These are phyloP conservation scores for Diachasma alloeum DNA, from an alignment of 1,140 invertebrate species.

Conservation along the genomic window DNA sequence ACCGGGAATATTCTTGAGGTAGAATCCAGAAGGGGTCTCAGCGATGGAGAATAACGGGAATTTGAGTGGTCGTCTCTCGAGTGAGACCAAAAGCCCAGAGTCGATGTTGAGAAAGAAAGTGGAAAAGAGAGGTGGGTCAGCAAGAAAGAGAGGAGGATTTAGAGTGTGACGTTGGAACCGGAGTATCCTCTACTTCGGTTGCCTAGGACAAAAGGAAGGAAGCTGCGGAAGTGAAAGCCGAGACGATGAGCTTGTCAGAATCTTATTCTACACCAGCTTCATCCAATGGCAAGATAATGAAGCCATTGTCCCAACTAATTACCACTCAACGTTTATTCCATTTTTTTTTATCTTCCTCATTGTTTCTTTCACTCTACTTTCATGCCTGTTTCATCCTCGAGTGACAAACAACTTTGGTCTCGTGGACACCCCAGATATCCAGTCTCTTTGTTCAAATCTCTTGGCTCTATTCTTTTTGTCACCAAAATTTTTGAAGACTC, in stretches of 20 bases:
- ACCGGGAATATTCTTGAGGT: neutral
- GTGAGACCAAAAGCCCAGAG: neutral
- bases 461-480: neutral
- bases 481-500: neutral
- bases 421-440: neutral
- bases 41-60: neutral
- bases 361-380: neutral
- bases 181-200: neutral
- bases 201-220: neutral
- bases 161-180: neutral
- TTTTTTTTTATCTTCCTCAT: neutral
- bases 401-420: neutral
- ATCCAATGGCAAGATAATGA: neutral
- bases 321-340: conserved; percentile 1
- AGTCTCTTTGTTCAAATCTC: neutral
- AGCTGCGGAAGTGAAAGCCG: conserved; percentile 3
- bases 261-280: neutral
- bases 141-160: neutral
- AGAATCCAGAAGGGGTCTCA: neutral
- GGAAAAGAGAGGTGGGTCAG: neutral
- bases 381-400: neutral
- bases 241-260: conserved; percentile 11
- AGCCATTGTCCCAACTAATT: neutral
- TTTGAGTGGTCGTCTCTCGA: neutral
- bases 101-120: neutral